phyloP scores from a whole-genome alignment of 2,888 invertebrate species.

The Metacarcinus magister region DNA sequence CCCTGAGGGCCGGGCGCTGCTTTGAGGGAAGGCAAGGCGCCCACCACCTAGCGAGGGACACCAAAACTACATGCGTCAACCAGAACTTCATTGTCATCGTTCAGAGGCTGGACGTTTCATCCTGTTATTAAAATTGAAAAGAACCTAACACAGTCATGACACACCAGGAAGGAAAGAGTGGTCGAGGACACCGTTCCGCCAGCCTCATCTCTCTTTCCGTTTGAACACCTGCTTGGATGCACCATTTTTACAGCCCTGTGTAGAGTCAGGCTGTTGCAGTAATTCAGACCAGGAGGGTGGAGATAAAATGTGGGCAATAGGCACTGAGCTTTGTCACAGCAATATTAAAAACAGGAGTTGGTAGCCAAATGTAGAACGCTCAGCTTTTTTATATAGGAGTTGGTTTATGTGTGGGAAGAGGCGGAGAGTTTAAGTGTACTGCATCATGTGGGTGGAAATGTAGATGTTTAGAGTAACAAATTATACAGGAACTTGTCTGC shows the following conservation, averaged over 20 bases:
- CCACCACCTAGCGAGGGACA: background rate
- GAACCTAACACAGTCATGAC: background rate
- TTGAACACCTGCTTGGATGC: conserved; percentile 21
- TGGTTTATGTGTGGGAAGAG: background rate
- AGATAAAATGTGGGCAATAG: background rate
- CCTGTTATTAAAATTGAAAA: background rate
- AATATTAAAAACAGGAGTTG: conserved; percentile 4
- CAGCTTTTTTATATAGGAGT: background rate
- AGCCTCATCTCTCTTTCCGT: background rate
- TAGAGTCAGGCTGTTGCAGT: conserved; percentile 2
- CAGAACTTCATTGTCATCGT: background rate
- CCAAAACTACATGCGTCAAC: background rate
- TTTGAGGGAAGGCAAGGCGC: background rate
- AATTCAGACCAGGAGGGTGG: background rate
- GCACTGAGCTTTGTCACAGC: background rate
- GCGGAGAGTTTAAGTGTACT: background rate
- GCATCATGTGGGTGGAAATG: background rate
- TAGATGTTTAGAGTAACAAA: background rate
- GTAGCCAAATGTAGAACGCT: background rate
- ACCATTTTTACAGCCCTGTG: background rate
- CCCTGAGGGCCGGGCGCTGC: background rate
- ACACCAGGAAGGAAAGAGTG: background rate
- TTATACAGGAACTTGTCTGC: background rate
- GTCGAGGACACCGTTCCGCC: background rate
- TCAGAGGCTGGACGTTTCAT: background rate